Evolutionary conservation across 2,797 vertebrate genomes (phyloP), one percentile per base, ranked within the genome.

Genomic region (Chloroceryle inda): DNA sequence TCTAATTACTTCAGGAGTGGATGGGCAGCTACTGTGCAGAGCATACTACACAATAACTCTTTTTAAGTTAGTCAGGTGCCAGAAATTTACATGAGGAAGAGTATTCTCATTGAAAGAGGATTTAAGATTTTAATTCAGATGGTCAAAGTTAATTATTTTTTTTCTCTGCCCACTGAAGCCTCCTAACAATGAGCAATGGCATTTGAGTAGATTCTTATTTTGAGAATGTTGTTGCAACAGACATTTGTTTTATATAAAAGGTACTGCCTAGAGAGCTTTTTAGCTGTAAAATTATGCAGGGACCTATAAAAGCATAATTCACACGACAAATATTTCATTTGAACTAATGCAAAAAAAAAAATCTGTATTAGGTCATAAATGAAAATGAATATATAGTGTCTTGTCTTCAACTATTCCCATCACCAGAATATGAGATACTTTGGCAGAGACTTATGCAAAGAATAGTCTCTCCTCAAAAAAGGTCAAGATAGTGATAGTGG

Each of bases 321-420:
- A 42, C 15, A 45, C 33, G 42, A 37, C 44, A 81, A 84, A 40
- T 90, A 55, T 79, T 94, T 94, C 49, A 61, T 63, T 12, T 85
- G 63, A 63, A 38, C 78, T 94, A 92, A 86, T 88, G 69, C 62
- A 79, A 88, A 92, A 15, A 88, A 88, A 86, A 37, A n/a, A 80
- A 86, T 91, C 58, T 89, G 7, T 71, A 82, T 90, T 81, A 89
- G n/a, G 31, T 84, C 80, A 85, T 79, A 90, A 92, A 88, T 56
- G n/a, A 84, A 88, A 92, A 94, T 67, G 2, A 88, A 37, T 64
- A 20, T 35, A 56, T 68, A 59, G 27, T 37, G 27, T 88, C 69
- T 86, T 78, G 31, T 96, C 58, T 92, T 66, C 6, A 11, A 59
- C 55, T 86, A 26, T 67, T 95, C 74, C 61, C 74, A 84, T 21